phyloP scores from a whole-genome alignment of 2,888 invertebrate genomes.

The Andrena dorsata region DNA sequence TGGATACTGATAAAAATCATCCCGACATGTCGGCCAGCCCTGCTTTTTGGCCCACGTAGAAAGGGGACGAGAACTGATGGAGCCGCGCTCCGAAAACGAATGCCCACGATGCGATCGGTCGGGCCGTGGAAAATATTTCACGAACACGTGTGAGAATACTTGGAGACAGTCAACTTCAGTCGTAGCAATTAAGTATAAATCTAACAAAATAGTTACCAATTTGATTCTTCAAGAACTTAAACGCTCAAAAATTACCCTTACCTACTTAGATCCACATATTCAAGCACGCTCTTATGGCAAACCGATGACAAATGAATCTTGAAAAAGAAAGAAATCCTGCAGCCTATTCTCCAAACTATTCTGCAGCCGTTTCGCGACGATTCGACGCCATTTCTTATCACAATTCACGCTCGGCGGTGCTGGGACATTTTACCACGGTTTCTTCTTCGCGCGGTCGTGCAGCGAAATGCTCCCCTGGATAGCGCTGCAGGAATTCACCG shows the following conservation, averaged over 20 bases:
- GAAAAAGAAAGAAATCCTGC: too few species aligned
- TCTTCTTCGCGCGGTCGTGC: constrained; percentile 39
- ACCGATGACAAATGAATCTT: too few species aligned
- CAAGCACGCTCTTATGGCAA: too few species aligned
- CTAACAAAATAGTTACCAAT: too few species aligned
- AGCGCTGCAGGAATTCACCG: constrained; percentile 54
- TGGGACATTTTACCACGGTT: constrained; percentile 1
- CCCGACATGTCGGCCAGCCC: constrained; percentile 16
- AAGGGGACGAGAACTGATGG: constrained; percentile 66
- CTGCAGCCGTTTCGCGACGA: not conserved
- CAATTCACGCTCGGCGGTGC: constrained; percentile 29
- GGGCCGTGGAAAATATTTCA: constrained; percentile 24
- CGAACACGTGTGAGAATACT: not conserved
- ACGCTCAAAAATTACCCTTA: too few species aligned
- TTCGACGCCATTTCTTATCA: constrained; percentile 27
- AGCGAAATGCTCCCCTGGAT: constrained; percentile 7
- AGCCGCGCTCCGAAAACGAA: constrained; percentile 51
- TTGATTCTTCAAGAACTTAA: too few species aligned
- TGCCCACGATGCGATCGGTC: constrained; percentile 61
- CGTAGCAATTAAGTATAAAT: not conserved
- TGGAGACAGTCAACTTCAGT: not conserved
- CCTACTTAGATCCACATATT: too few species aligned
- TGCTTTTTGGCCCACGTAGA: constrained; percentile 44
- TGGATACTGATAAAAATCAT: constrained; percentile 79
- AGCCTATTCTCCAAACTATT: too few species aligned